These are phyloP conservation scores for Deroplatys truncata DNA, from an alignment of 2,888 invertebrate genomes.

Conservation along the genomic window DNA sequence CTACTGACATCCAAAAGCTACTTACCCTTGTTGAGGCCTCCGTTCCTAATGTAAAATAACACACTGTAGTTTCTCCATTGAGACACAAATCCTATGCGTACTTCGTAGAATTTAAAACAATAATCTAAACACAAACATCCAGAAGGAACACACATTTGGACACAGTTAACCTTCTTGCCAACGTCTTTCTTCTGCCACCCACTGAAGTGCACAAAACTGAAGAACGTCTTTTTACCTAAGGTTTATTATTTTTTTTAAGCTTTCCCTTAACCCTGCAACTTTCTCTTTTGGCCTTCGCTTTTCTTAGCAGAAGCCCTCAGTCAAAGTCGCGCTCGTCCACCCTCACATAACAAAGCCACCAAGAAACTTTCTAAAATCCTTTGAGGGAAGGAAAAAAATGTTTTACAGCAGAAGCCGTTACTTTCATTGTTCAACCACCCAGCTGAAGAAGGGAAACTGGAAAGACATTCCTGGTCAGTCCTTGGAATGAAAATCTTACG, in stretches of 20 bases:
- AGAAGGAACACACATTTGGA: too few relatives aligned
- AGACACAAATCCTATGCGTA: too few relatives aligned
- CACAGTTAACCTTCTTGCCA: too few relatives aligned
- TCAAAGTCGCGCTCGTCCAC: background rate
- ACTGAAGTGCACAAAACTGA: background rate
- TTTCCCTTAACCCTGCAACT: background rate
- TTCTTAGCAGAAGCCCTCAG: background rate
- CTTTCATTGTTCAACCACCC: background rate
- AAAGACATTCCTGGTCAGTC: too few relatives aligned
- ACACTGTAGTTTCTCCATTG: too few relatives aligned
- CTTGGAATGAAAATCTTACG: too few relatives aligned
- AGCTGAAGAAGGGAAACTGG: background rate
- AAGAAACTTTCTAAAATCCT: background rate
- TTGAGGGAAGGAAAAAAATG: background rate
- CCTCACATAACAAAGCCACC: background rate
- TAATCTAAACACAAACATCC: too few relatives aligned
- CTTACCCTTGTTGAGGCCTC: too few relatives aligned
- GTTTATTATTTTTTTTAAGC: background rate
- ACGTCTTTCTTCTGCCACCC: background rate
- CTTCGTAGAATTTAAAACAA: too few relatives aligned
- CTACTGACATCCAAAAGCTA: too few relatives aligned
- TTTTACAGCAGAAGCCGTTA: background rate
- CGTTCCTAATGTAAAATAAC: too few relatives aligned
- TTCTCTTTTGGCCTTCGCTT: background rate
- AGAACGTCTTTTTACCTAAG: background rate